These are phyloP conservation scores for Mnemiopsis leidyi DNA, from an alignment of 37 sponge, comb jelly and placozoan genomes.

Conservation along the genomic window DNA sequence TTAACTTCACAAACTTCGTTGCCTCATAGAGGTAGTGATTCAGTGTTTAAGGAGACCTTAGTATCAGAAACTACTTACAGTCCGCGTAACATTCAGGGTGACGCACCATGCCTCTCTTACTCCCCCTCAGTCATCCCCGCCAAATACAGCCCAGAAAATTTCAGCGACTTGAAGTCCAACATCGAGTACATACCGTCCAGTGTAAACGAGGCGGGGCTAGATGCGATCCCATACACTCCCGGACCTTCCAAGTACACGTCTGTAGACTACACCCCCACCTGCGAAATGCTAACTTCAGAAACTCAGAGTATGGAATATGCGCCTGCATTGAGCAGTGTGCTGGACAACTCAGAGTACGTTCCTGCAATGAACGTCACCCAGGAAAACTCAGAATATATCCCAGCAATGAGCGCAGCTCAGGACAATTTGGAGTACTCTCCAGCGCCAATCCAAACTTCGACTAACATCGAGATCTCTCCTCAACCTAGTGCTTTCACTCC, in stretches of 20 bases:
- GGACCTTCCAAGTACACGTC: background rate
- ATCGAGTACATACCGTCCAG: slow-evolving; percentile 16
- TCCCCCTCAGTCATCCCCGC: background rate
- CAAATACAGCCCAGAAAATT: slow-evolving; percentile 26
- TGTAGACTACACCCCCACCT: background rate
- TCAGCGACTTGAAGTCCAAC: background rate
- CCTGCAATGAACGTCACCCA: background rate
- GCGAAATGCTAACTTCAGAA: slow-evolving; percentile 27
- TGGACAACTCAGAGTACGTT: background rate
- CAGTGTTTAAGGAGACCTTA: background rate
- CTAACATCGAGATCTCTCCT: background rate
- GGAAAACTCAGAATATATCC: background rate
- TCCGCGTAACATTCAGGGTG: background rate
- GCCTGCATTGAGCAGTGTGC: background rate
- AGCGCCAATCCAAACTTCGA: background rate
- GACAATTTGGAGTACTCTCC: background rate
- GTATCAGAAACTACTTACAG: background rate
- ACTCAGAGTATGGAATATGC: background rate
- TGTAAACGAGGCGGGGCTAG: background rate
- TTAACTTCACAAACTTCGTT: background rate
- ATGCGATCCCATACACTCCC: background rate
- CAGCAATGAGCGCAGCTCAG: background rate
- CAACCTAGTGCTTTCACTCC: background rate
- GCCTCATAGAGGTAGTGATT: background rate
- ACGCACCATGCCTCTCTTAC: slow-evolving; percentile 3